Evolutionary conservation across 2,888 invertebrate species (phyloP).

Genomic region (Sympetrum striolatum): DNA sequence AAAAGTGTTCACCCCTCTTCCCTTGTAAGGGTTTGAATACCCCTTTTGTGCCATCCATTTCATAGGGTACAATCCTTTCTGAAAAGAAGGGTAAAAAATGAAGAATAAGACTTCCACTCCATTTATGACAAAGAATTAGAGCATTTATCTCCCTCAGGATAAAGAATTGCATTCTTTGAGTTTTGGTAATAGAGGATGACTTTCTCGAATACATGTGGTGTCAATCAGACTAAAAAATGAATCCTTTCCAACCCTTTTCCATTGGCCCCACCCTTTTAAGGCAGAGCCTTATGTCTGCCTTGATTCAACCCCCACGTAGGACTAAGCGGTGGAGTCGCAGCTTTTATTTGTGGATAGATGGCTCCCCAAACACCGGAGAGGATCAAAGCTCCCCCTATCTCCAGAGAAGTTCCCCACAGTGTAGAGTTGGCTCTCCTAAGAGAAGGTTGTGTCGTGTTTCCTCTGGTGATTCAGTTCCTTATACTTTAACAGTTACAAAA

Average conservation of each 20-base stretch:
- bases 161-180: slow-evolving; percentile 6
- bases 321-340: not conserved
- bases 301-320: slow-evolving; percentile 2
- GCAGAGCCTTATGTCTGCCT: not conserved
- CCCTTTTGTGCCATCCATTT: not conserved
- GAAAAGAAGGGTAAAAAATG: slow-evolving; percentile 6
- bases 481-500: not conserved
- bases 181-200: not conserved
- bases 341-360: slow-evolving; percentile 38
- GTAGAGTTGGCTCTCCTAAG: not conserved
- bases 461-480: not conserved
- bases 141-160: not conserved
- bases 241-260: not conserved
- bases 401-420: not conserved
- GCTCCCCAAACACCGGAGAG: slow-evolving; percentile 18
- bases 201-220: not conserved
- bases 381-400: slow-evolving; percentile 16
- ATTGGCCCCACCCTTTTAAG: not conserved
- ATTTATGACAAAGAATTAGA: not conserved
- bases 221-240: not conserved
- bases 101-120: slow-evolving; percentile 7
- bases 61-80: not conserved
- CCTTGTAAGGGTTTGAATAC: not conserved
- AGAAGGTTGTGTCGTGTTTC: not conserved
- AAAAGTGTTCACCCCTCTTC: not conserved